Percentiles rank a stretch among this genome's conserved stretches.
phyloP scores from a whole-genome alignment of 2,888 invertebrate genomes.

The Mythimna lalbum region DNA sequence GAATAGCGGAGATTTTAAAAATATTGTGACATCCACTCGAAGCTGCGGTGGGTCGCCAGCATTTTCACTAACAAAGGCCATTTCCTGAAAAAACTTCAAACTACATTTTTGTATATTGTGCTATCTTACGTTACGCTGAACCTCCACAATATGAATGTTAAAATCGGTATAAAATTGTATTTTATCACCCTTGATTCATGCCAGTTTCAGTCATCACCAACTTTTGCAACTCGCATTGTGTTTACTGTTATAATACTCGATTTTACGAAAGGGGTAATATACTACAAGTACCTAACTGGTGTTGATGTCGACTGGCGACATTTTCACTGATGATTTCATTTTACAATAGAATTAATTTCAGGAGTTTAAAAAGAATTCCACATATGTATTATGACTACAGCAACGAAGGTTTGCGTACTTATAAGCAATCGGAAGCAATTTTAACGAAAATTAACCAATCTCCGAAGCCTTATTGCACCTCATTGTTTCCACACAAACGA shows the following conservation, averaged over 20 bases:
- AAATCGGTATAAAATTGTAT: conserved; percentile 1
- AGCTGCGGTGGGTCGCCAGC: too few relatives aligned
- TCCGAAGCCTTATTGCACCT: conserved; percentile 12
- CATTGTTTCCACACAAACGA: conserved; percentile 43
- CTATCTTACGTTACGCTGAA: neutral
- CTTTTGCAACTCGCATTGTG: conserved; percentile 43
- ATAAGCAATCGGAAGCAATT: neutral
- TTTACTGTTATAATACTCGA: conserved; percentile 51
- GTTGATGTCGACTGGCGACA: conserved; percentile 32
- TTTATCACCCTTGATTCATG: conserved; percentile 32
- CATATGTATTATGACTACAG: neutral
- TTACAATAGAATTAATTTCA: neutral
- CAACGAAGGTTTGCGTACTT: neutral
- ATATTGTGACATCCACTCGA: too few relatives aligned
- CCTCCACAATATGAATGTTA: neutral
- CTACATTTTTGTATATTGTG: neutral
- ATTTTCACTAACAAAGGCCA: too few relatives aligned
- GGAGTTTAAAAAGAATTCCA: neutral
- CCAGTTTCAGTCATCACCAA: conserved; percentile 23
- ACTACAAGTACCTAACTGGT: too few relatives aligned
- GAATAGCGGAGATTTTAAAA: too few relatives aligned
- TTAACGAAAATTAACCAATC: conserved; percentile 2
- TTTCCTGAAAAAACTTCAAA: neutral
- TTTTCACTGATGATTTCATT: conserved; percentile 35
- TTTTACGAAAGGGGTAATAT: conserved; percentile 53